phyloP scores from a whole-genome alignment of 2,113 vertebrate genomes.

The Gymnarchus niloticus region DNA sequence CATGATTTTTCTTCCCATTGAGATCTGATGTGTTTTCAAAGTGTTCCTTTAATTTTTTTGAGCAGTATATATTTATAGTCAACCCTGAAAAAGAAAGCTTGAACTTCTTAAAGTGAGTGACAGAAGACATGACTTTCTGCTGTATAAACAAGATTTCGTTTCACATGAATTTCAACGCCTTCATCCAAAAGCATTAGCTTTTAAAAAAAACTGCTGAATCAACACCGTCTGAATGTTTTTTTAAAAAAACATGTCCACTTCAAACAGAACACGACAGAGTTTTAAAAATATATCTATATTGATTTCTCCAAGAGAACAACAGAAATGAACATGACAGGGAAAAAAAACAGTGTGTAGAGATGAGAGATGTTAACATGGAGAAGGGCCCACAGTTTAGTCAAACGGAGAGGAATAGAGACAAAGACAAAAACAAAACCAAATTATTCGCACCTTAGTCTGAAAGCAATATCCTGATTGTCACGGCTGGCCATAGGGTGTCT shows the following conservation, averaged over 20 bases:
- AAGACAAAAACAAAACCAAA: background rate
- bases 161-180: background rate
- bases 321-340: background rate
- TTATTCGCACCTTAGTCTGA: background rate
- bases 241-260: background rate
- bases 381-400: background rate
- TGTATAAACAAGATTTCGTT: background rate
- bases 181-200: background rate
- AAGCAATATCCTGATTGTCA: background rate
- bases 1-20: no score
- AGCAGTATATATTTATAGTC: no score
- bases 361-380: background rate
- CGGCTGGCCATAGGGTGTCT: background rate
- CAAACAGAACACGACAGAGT: background rate
- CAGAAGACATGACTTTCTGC: background rate
- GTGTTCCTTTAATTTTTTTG: no score
- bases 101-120: background rate
- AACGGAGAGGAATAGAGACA: background rate
- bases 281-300: background rate
- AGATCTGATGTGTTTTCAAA: no score
- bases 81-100: background rate
- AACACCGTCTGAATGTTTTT: no score
- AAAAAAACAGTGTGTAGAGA: background rate
- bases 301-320: background rate
- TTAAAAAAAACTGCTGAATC: no score